Evolutionary conservation across 2,888 invertebrate genomes (phyloP), one percentile per base, ranked within the genome.

Genomic region (Ochlodes sylvanus): DNA sequence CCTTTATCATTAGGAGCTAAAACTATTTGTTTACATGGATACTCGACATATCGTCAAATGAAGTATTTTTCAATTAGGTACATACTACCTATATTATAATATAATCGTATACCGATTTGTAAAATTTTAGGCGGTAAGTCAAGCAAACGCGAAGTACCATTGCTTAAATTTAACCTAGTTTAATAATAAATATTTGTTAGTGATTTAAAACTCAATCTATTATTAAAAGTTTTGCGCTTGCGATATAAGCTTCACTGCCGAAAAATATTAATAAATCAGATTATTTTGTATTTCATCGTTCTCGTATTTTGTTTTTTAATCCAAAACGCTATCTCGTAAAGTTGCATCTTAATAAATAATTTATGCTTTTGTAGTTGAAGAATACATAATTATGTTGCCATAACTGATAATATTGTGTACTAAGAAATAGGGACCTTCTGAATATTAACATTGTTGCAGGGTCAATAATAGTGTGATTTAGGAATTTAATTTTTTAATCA

Each of bases 371-470:
- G 27, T 32, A 17, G 44, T 55, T 32, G 10, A 50, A 64, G 38
- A 65, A 19, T 57, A 50, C 27, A 27, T 47, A 54, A 44, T 66
- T 58, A 41, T 55, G 67, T 67, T 67, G 67, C 67, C 67, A 67
- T 67, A 67, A 61, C 54, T 61, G 27, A 50, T 50, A 50, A 41
- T 58, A 65, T 27, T 21, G 57, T 67, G 54, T 64, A 64, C 57
- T 67, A 67, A 61, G 21, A 67, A 67, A 41, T 67, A 67, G 61
- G 67, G 67, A 67, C 67, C 67, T 61, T 61, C 61, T 61, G 67
- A 61, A 67, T 60, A 61, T 61, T 34, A 44, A 67, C 67, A 67
- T 67, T 67, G 67, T 67, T 67, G 67, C 67, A 67, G 67, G 67
- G 67, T 67, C 67, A 67, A 67, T 27, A 27, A 27, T 67, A 61